These are phyloP conservation scores for Catharus fuscescens DNA, from an alignment of 2,113 vertebrate species.

Conservation along the genomic window DNA sequence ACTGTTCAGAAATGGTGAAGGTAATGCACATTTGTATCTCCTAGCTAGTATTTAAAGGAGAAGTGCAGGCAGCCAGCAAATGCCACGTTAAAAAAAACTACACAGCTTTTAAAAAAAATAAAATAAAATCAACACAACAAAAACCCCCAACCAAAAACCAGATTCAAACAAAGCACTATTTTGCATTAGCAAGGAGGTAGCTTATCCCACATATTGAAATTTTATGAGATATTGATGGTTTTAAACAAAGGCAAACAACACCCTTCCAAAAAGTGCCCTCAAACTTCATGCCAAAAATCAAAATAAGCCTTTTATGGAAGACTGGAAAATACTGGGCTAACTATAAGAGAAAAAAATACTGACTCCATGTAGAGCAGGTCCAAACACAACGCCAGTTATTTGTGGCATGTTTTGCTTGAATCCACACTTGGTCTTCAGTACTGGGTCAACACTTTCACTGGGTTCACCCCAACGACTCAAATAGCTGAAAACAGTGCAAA, in stretches of 20 bases:
- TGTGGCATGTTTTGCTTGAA: neutral
- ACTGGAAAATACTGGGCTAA: neutral
- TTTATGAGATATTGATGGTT: neutral
- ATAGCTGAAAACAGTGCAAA: neutral
- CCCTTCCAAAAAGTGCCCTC: neutral
- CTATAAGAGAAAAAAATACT: neutral
- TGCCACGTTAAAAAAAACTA: neutral
- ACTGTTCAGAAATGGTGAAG: neutral
- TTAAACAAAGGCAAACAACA: neutral
- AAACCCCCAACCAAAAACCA: neutral
- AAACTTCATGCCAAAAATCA: neutral
- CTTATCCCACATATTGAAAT: neutral
- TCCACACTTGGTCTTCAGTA: neutral
- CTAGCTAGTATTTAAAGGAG: neutral
- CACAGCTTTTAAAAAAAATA: neutral
- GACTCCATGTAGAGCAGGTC: neutral
- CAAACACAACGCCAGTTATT: neutral
- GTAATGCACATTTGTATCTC: neutral
- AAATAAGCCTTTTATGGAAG: neutral
- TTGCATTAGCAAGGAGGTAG: neutral
- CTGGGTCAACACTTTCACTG: neutral
- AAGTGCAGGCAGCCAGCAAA: neutral
- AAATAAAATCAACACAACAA: neutral
- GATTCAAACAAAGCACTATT: neutral
- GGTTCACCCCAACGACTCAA: neutral